These are phyloP conservation scores for Xylocopa sonorina DNA, from an alignment of 1,140 invertebrate species.

Conservation along the genomic window DNA sequence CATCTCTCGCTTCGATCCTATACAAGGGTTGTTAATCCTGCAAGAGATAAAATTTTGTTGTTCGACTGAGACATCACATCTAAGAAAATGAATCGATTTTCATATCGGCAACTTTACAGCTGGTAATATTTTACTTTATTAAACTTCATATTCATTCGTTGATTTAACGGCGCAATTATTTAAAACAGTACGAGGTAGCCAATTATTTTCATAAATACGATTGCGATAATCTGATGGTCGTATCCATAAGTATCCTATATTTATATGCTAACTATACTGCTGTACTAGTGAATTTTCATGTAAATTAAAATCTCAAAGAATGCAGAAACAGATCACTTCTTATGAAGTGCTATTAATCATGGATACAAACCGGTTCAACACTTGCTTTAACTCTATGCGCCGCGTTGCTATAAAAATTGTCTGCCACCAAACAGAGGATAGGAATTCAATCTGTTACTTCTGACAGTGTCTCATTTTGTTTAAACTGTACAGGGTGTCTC, in stretches of 20 bases:
- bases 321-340: conserved; percentile 1
- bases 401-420: background rate
- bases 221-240: background rate
- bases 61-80: too few species aligned
- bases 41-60: too few species aligned
- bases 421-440: background rate
- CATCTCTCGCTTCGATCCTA: too few species aligned
- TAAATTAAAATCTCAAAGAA: background rate
- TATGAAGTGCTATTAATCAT: conserved; percentile 8
- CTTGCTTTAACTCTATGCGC: background rate
- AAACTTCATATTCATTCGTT: too few species aligned
- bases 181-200: background rate
- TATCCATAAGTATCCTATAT: background rate
- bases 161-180: too few species aligned
- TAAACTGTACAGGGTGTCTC: background rate
- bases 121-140: too few species aligned
- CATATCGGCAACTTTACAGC: too few species aligned
- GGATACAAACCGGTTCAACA: conserved; percentile 14
- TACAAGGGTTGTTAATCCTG: too few species aligned
- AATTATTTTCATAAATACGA: background rate
- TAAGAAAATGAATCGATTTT: too few species aligned
- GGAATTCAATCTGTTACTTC: conserved; percentile 4
- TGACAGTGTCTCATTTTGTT: background rate
- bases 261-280: background rate
- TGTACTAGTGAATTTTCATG: background rate